These are phyloP conservation scores for Chascanopsetta lugubris DNA, from an alignment of 2,113 vertebrate genomes.

Conservation along the genomic window DNA sequence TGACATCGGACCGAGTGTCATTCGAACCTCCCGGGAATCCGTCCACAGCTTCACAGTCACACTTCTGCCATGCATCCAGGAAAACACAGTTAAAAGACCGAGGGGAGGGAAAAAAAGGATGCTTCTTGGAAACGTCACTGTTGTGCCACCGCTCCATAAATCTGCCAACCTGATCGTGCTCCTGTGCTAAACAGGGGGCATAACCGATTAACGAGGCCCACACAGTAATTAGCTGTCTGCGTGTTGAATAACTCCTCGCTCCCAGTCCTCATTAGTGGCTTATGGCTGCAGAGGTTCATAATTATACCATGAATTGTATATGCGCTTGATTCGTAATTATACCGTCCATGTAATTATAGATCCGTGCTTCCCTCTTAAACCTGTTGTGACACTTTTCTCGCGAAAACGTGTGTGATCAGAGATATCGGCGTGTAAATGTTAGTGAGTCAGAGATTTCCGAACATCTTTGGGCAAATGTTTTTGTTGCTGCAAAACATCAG, in stretches of 20 bases:
- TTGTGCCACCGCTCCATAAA: conserved; percentile 59
- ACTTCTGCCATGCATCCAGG: conserved; percentile 19
- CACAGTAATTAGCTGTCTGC: conserved; percentile 78
- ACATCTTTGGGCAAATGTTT: conserved; percentile 57
- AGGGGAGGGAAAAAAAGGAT: not conserved
- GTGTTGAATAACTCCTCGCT: conserved; percentile 71
- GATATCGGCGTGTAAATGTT: conserved; percentile 56
- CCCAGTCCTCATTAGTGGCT: conserved; percentile 76
- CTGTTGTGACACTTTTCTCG: conserved; percentile 74
- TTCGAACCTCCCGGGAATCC: no score
- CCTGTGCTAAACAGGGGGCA: conserved; percentile 59
- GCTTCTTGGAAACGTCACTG: conserved; percentile 26
- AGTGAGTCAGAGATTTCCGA: conserved; percentile 45
- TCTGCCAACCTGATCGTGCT: conserved; percentile 62
- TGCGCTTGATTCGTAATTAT: conserved; percentile 75
- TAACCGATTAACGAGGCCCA: conserved; percentile 72
- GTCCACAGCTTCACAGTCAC: not conserved
- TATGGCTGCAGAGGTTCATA: conserved; percentile 73
- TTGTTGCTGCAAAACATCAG: conserved; percentile 53
- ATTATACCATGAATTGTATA: conserved; percentile 78
- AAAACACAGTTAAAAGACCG: conserved; percentile 20
- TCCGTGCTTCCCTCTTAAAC: conserved; percentile 62
- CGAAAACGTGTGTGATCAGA: conserved; percentile 60
- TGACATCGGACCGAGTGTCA: no score
- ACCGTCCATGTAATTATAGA: conserved; percentile 77